Conservation (phyloP, 35 echinoderm and acorn worm genomes). For the Apostichopus japonicus region DNA sequence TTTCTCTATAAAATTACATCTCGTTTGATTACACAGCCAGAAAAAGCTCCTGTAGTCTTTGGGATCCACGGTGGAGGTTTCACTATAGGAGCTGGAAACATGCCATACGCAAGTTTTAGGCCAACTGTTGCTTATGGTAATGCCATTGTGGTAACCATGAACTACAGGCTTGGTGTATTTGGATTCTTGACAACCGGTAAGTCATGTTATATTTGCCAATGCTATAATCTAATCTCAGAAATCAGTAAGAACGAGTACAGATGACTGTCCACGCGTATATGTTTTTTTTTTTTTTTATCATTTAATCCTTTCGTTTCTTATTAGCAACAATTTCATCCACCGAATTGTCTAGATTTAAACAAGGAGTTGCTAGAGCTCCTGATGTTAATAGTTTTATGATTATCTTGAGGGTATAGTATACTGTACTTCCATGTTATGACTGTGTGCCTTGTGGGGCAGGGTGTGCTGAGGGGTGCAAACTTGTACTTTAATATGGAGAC, state of each 20-base stretch:
- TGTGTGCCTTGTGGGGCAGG: too few species aligned
- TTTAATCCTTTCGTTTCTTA: background rate
- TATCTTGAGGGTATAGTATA: too few species aligned
- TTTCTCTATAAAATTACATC: too few species aligned
- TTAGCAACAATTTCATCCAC: background rate
- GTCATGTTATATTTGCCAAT: background rate
- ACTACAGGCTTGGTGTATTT: constrained; percentile 54
- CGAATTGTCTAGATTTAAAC: background rate
- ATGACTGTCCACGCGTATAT: too few species aligned
- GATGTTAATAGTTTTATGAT: too few species aligned
- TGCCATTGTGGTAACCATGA: constrained; percentile 51
- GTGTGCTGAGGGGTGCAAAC: too few species aligned
- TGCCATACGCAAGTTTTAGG: background rate
- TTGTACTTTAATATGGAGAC: too few species aligned
- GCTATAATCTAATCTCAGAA: background rate
- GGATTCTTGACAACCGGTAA: constrained; percentile 56
- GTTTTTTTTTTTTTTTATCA: background rate
- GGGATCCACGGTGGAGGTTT: constrained; percentile 64
- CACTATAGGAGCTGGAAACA: constrained; percentile 19
- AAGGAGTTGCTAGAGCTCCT: too few species aligned
- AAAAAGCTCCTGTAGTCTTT: constrained; percentile 42
- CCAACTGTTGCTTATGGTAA: background rate
- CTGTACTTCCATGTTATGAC: too few species aligned
- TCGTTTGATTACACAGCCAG: background rate
- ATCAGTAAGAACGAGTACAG: too few species aligned